phyloP scores from a whole-genome alignment of 2,888 invertebrate genomes.

The Papilio protenor region DNA sequence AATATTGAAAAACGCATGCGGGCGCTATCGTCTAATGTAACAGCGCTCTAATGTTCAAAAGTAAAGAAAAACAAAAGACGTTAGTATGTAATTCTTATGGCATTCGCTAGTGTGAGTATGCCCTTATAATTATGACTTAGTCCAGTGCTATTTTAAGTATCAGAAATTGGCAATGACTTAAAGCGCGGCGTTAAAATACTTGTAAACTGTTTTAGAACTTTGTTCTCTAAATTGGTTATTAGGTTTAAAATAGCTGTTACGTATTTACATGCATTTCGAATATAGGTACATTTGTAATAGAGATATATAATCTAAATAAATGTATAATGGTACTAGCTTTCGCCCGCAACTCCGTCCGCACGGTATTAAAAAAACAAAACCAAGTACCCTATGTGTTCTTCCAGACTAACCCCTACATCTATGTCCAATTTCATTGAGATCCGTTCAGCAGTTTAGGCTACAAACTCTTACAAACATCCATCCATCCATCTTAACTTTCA shows the following conservation, averaged over 20 bases:
- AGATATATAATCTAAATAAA: neutral
- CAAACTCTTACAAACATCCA: no score
- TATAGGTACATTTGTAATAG: neutral
- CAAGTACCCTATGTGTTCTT: no score
- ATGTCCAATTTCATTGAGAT: no score
- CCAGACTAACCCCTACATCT: no score
- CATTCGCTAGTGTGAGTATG: neutral
- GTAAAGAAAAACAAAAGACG: neutral
- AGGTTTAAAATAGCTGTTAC: constrained; percentile 10
- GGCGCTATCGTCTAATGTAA: no score
- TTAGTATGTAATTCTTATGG: neutral
- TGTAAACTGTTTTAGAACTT: constrained; percentile 3
- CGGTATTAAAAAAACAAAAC: no score
- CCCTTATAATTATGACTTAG: constrained; percentile 17
- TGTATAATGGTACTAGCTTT: neutral
- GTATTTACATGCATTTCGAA: neutral
- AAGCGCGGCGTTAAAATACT: neutral
- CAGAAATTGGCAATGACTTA: constrained; percentile 33
- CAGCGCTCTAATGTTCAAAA: neutral
- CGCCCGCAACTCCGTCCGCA: no score
- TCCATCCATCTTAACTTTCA: no score
- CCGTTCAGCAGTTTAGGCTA: no score
- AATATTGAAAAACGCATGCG: no score
- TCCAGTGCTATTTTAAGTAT: constrained; percentile 27
- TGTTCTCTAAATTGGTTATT: constrained; percentile 19